Base-by-base conservation (phyloP, 2,797 vertebrate species). In the Ara ararauna region DNA sequence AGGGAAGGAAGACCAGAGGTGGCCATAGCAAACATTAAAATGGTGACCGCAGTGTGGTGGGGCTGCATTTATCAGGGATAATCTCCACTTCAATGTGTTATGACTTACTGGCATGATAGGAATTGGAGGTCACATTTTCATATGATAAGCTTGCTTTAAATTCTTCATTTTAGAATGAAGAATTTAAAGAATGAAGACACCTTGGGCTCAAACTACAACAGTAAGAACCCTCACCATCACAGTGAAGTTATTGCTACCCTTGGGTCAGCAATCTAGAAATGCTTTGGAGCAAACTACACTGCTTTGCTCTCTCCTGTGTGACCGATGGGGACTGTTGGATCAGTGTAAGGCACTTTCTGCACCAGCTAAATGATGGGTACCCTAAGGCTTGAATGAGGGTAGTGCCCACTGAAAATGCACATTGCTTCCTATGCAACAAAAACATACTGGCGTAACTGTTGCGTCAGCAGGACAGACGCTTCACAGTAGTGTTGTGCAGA, bases 1-100 rank as follows among this genome's bases (percentile, higher is more conserved):
- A 47, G 32, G 5, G 29, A 11, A 74, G 50, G 29, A 85, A 19
- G 26, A 45, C 30, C 54, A 42, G 32, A 62, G 47, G 7, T 54
- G 60, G 54, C 50, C 7, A 13, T 18, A 50, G 64, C 60, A 66
- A 61, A 29, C 9, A 11, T 5, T 24, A 32, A 60, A 74, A 53
- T 3, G 16, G 15, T 73, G n/a, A 50, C 13, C 19, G 32, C 4
- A 1, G 8, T 50, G 26, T 64, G 40, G 24, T 45, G 47, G 23
- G 60, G 14, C 18, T 80, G 26, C 5, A 0, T 38, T 51, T 45
- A 64, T 32, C 42, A 17, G 30, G 22, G 34, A 13, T 30, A 40
- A 10, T n/a, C 17, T 66, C 9, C 23, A 21, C 24, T 66, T 67
- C 0, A 2, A 0, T 54, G 53, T 45, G 13, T 47, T 80, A 40